A percentile compares a stretch with the other conserved stretches of the same genome.
Evolutionary conservation across 2,797 vertebrate genomes (phyloP).

Genomic region (Sciurus vulgaris): DNA sequence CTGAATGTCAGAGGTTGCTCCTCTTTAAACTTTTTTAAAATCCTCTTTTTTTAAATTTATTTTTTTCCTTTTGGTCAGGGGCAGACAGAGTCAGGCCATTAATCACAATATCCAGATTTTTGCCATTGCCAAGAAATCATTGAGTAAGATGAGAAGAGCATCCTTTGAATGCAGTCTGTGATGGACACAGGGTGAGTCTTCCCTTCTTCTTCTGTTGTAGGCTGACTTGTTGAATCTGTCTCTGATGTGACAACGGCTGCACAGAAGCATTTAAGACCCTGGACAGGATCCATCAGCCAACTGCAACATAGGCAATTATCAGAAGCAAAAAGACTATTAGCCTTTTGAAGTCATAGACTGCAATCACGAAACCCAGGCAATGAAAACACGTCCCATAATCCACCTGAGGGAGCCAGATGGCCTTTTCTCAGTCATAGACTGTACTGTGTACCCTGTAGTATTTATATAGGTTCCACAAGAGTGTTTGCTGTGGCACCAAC

Average conservation of each 20-base stretch:
- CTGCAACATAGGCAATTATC: background rate
- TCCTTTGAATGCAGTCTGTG: background rate
- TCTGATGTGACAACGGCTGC: background rate
- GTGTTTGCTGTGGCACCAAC: background rate
- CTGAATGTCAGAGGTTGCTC: background rate
- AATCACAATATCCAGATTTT: conserved; percentile 1
- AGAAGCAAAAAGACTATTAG: conserved; percentile 21
- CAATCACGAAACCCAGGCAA: conserved; percentile 32
- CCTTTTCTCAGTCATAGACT: background rate
- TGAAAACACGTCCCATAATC: background rate
- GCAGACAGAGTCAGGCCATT: background rate
- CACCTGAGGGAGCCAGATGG: background rate
- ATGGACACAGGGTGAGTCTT: background rate
- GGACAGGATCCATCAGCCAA: background rate
- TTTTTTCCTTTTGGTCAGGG: background rate
- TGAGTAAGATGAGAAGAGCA: background rate
- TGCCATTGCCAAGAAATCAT: background rate
- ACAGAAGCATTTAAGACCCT: conserved; percentile 2
- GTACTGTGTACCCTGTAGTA: background rate
- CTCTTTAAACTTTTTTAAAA: background rate
- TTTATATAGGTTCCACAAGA: background rate
- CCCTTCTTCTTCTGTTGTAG: background rate
- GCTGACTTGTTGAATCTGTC: background rate
- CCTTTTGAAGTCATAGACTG: background rate
- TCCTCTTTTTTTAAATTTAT: background rate